Conservation (phyloP, 2,797 vertebrate genomes). For the Hippoglossus hippoglossus region DNA sequence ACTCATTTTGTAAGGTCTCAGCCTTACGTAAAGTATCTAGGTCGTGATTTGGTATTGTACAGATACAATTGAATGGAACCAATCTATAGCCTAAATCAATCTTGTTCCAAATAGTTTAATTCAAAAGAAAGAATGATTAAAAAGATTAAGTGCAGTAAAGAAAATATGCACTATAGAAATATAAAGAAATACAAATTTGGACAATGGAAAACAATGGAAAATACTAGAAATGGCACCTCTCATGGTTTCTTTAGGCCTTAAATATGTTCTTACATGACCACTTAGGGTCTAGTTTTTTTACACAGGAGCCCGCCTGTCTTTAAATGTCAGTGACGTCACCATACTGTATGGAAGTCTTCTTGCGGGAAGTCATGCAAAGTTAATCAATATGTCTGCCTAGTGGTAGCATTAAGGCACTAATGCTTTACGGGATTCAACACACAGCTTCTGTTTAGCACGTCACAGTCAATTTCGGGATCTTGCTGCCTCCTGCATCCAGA, state of each 20-base stretch:
- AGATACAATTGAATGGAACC: not conserved
- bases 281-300: not conserved
- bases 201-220: no score
- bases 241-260: not conserved
- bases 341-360: not conserved
- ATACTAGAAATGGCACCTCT: no score
- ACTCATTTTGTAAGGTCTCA: no score
- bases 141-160: not conserved
- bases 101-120: not conserved
- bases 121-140: no score
- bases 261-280: not conserved
- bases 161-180: not conserved
- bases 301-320: not conserved
- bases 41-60: no score
- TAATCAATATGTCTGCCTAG: not conserved
- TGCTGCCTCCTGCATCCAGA: no score
- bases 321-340: constrained; percentile 19
- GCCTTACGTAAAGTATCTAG: no score
- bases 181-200: not conserved
- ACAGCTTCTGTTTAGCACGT: not conserved
- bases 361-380: constrained; percentile 5
- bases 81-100: not conserved
- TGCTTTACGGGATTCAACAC: no score
- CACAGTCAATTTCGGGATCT: not conserved
- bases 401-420: not conserved